Evolutionary conservation across 2,888 invertebrate genomes (phyloP).

Genomic region (Epistrophella euchroma): DNA sequence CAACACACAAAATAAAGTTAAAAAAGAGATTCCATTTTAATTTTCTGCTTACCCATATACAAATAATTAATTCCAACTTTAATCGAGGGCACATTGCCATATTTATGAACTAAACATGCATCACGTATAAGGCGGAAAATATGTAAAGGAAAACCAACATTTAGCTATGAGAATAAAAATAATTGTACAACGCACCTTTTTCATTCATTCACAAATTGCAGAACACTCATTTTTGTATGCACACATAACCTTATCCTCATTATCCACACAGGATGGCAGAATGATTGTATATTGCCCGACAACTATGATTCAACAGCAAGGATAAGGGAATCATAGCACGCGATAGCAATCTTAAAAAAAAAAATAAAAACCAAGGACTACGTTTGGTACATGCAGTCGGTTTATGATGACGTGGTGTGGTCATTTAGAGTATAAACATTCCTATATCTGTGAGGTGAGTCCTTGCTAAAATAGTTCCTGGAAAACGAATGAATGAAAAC

Average conservation of each 20-base stretch:
- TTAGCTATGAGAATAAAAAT: not conserved
- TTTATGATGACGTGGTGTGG: conserved; percentile 13
- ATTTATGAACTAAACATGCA: not conserved
- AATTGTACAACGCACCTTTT: conserved; percentile 10
- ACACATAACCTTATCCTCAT: conserved; percentile 2
- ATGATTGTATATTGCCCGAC: conserved; percentile 16
- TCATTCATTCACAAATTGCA: conserved; percentile 19
- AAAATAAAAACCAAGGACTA: not conserved
- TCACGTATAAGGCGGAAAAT: not conserved
- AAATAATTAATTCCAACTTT: conserved; percentile 18
- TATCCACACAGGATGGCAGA: conserved; percentile 19
- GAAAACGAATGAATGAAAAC: conserved; percentile 25
- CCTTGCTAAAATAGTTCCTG: not conserved
- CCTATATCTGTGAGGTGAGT: not conserved
- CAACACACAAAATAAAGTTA: not conserved
- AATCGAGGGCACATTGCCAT: not conserved
- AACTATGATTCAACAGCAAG: conserved; percentile 6
- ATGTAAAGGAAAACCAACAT: not conserved
- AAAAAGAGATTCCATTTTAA: not conserved
- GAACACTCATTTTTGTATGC: not conserved
- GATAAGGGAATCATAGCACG: conserved; percentile 37
- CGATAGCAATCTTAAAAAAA: conserved; percentile 28
- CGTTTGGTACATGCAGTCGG: not conserved
- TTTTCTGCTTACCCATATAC: not conserved
- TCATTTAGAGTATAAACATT: conserved; percentile 17